These are phyloP conservation scores for Neopipo cinnamomea DNA, from an alignment of 2,113 vertebrate genomes.

Conservation along the genomic window DNA sequence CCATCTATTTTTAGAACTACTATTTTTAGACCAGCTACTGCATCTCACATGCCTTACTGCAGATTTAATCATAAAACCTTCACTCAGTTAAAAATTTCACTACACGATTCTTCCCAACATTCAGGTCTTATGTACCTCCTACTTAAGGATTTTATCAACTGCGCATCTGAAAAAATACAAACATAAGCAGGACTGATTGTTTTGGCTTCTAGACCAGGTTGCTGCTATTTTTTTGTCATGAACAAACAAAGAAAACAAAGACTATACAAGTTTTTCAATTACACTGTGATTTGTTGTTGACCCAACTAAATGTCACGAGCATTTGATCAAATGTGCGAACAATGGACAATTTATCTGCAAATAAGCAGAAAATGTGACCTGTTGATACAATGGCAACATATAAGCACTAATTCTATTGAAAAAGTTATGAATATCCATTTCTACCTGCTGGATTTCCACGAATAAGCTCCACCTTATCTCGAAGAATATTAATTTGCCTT, in stretches of 20 bases:
- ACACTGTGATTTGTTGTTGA: neutral
- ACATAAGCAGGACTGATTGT: neutral
- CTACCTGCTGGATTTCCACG: slow-evolving; percentile 81
- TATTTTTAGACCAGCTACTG: neutral
- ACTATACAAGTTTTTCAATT: neutral
- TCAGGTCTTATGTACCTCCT: neutral
- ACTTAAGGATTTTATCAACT: neutral
- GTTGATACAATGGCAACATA: neutral
- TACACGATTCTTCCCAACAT: neutral
- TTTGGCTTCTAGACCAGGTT: neutral
- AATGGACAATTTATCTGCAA: slow-evolving; percentile 82
- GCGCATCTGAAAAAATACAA: neutral
- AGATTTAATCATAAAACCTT: neutral
- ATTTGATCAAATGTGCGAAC: slow-evolving; percentile 84
- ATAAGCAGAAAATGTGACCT: slow-evolving; percentile 27
- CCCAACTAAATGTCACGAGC: slow-evolving; percentile 43
- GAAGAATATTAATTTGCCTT: slow-evolving; percentile 80
- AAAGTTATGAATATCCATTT: neutral
- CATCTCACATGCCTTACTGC: neutral
- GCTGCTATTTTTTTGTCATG: neutral
- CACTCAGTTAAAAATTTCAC: neutral
- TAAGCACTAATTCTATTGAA: neutral
- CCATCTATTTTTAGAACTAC: neutral
- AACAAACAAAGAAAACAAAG: neutral
- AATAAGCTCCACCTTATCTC: slow-evolving; percentile 77